Conservation (phyloP, 2,113 vertebrate genomes). For the Ammodytes marinus region DNA sequence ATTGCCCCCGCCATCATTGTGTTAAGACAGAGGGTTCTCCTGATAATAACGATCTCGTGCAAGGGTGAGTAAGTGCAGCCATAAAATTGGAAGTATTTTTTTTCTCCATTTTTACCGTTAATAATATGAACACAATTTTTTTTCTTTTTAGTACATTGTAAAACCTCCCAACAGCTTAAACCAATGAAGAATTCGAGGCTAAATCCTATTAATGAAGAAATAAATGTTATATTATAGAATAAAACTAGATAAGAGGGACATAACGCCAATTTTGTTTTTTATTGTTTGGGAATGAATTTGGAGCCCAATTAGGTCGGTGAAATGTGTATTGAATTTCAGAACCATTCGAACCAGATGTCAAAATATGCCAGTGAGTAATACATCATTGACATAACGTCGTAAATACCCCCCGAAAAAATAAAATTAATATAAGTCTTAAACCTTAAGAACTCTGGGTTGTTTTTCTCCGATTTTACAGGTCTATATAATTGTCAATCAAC, state of each 20-base stretch:
- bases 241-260: not conserved
- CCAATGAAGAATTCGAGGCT: no score
- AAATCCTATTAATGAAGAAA: not conserved
- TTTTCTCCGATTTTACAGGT: not conserved
- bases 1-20: not conserved
- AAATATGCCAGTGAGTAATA: not conserved
- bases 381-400: not conserved
- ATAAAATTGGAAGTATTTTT: not conserved
- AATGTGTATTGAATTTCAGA: conserved; percentile 5
- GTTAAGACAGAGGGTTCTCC: conserved; percentile 1
- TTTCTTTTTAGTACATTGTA: not conserved
- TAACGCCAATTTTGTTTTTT: not conserved
- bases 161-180: not conserved
- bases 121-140: not conserved
- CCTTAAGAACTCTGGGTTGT: not conserved
- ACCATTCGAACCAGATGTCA: not conserved
- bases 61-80: not conserved
- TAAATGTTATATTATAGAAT: not conserved
- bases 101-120: not conserved
- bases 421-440: not conserved
- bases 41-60: conserved; percentile 15
- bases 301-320: not conserved
- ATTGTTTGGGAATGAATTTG: not conserved
- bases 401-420: not conserved
- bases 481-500: not conserved